Evolutionary conservation across 2,113 vertebrate species (phyloP).

Genomic region (Rhinopomastus cyanomelas): DNA sequence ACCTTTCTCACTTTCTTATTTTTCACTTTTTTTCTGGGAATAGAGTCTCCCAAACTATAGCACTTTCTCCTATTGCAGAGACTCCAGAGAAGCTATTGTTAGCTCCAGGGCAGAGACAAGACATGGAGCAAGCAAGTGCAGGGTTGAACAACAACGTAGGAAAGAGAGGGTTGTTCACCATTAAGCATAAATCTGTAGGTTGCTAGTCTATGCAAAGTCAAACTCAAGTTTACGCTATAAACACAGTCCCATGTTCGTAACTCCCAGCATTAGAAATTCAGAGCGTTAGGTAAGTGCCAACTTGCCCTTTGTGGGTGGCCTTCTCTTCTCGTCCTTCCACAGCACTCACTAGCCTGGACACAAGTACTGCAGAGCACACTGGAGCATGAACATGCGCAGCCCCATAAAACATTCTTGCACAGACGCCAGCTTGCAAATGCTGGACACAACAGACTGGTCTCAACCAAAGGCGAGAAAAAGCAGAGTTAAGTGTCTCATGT

Average conservation of each 20-base stretch:
- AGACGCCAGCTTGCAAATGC: background rate
- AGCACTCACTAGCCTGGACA: background rate
- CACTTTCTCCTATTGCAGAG: background rate
- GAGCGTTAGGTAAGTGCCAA: background rate
- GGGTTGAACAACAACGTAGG: background rate
- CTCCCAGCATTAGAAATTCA: background rate
- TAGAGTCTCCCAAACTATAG: background rate
- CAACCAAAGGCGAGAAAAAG: background rate
- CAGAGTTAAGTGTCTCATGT: background rate
- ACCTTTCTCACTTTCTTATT: background rate
- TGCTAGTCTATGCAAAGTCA: background rate
- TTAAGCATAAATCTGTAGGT: background rate
- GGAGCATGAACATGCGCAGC: background rate
- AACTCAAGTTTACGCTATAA: background rate
- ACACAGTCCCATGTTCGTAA: background rate
- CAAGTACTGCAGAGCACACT: background rate
- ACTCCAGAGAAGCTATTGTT: background rate
- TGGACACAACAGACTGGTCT: background rate
- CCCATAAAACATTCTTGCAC: background rate
- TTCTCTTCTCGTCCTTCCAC: background rate
- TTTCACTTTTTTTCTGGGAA: background rate
- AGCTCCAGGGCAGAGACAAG: background rate
- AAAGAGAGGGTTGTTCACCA: background rate
- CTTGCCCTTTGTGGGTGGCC: background rate
- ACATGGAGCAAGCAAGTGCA: background rate